Conservation (phyloP, 2,113 vertebrate genomes). For the Boulengeromyrus knoepffleri region DNA sequence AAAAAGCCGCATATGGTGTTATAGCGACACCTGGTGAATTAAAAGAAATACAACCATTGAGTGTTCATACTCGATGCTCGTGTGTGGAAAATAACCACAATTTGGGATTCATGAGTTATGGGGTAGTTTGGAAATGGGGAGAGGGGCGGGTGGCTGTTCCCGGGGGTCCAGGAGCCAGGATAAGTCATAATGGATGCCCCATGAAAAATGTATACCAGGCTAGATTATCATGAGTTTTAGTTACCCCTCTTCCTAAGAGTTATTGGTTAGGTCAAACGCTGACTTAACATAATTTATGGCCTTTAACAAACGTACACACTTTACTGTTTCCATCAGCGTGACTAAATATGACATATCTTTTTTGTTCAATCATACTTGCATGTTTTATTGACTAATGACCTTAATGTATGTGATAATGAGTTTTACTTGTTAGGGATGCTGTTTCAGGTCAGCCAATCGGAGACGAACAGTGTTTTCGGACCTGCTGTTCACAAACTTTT, state of each 20-base stretch:
- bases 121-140: not conserved
- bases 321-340: not conserved
- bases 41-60: not conserved
- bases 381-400: not conserved
- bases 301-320: not conserved
- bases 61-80: too few species aligned
- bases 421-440: not conserved
- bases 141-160: not conserved
- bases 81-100: not conserved
- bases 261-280: not conserved
- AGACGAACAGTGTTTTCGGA: not conserved
- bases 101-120: not conserved
- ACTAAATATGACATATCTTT: not conserved
- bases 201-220: not conserved
- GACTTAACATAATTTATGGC: not conserved
- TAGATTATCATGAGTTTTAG: not conserved
- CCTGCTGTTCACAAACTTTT: not conserved
- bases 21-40: conserved; percentile 14
- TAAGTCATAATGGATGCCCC: not conserved
- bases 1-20: not conserved
- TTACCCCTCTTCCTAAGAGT: not conserved
- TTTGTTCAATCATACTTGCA: not conserved
- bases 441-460: not conserved
- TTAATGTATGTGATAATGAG: not conserved
- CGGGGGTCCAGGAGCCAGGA: not conserved